Percentiles rank a stretch among this genome's conserved stretches.
Evolutionary conservation across 2,888 invertebrate species (phyloP).

Genomic region (Habrosyne pyritoides): DNA sequence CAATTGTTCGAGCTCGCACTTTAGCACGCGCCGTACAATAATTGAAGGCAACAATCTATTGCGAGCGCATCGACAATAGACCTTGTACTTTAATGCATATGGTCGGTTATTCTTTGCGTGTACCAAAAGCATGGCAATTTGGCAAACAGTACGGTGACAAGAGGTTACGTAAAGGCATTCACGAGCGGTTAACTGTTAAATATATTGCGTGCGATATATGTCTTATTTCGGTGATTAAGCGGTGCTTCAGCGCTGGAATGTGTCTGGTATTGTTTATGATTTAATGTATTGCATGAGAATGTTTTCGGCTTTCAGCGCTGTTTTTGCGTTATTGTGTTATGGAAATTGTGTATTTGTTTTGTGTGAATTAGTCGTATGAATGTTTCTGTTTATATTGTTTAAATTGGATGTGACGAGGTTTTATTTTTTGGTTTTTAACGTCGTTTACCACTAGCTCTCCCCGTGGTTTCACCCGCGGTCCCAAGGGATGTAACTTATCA

Average conservation of each 20-base stretch:
- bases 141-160: conserved; percentile 48
- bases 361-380: background rate
- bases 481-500: no score
- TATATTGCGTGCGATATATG: conserved; percentile 41
- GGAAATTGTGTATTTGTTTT: background rate
- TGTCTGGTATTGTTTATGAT: conserved; percentile 38
- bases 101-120: background rate
- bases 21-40: background rate
- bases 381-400: background rate
- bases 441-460: no score
- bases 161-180: conserved; percentile 46
- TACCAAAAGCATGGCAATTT: conserved; percentile 42
- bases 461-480: no score
- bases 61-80: conserved; percentile 5
- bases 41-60: conserved; percentile 2
- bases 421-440: no score
- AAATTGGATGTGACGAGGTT: no score
- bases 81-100: background rate
- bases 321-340: background rate
- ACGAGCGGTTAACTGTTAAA: conserved; percentile 45
- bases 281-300: conserved; percentile 28
- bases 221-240: conserved; percentile 55
- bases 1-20: background rate
- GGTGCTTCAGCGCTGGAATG: conserved; percentile 41
- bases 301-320: conserved; percentile 17